Base-by-base conservation (phyloP, 2,113 vertebrate species). In the Fulmarus glacialis region DNA sequence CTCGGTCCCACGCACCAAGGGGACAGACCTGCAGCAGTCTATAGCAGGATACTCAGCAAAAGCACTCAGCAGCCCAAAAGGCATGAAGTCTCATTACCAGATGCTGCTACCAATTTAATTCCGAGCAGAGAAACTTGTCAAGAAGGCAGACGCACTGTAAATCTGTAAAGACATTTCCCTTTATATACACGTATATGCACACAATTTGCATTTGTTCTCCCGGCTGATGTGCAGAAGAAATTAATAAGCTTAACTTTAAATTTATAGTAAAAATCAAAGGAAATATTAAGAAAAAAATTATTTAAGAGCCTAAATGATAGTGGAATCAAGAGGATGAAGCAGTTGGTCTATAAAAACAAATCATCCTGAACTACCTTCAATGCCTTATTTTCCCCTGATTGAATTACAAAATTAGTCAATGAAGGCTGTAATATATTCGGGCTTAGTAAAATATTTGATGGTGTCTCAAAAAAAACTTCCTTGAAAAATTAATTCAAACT, bases 401-500 rank as follows among this genome's bases (percentile, higher is more conserved):
- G 94, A 95, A 96, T 88, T 91, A 95, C 86, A 90, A 11, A 84
- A 96, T 94, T 38, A 96, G 94, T 66, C 89, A 93, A 93, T 90
- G 82, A 95, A 93, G 59, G 87, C 59, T 89, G 72, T 29, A 92
- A 93, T 90, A 82, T 60, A 96, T 92, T 20, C 16, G 3, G 34
- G 55, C 75, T 94, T 87, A 45, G 83, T 63, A 88, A 88, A 90
- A 80, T 84, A 92, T 92, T 94, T 94, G 72, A 82, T 83, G 72
- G n/a, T 24, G 20, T 68, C 71, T 92, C 73, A 60, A 48, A 74
- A 96, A 95, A 96, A 94, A 70, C 85, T 89, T 89, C 74, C 89
- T 87, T 92, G 91, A 96, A 97, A 98, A 96, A 96, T 94, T 89
- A 93, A 96, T 94, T 96, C 93, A 91, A 88, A 92, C 95, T 94